These are phyloP conservation scores for Petrosia ficiformis DNA, from an alignment of 37 sponge, comb jelly and placozoan genomes.

Conservation along the genomic window DNA sequence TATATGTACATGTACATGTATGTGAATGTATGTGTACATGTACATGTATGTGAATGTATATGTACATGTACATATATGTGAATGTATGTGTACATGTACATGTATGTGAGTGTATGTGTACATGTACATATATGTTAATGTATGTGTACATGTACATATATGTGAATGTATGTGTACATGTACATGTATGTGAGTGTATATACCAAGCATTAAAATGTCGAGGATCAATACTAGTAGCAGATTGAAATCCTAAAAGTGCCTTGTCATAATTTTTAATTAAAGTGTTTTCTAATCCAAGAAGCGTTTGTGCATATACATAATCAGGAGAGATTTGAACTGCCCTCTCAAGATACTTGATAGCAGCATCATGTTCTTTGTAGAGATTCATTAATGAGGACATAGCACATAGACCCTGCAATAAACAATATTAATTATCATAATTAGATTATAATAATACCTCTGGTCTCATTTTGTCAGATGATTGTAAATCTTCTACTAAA, in stretches of 20 bases:
- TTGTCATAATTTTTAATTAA: slow-evolving; percentile 70
- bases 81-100: too few species aligned
- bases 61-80: too few species aligned
- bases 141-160: too few species aligned
- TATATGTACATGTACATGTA: too few species aligned
- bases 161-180: too few species aligned
- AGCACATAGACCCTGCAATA: slow-evolving; percentile 68
- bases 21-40: too few species aligned
- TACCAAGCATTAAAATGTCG: slow-evolving; percentile 90
- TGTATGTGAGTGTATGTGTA: too few species aligned
- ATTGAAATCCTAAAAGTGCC: slow-evolving; percentile 68
- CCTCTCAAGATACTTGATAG: slow-evolving; percentile 80
- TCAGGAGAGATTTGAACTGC: slow-evolving; percentile 67
- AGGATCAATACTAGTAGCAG: slow-evolving; percentile 68
- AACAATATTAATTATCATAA: not conserved
- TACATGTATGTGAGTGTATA: not conserved
- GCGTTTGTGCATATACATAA: slow-evolving; percentile 79
- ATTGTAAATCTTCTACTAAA: slow-evolving; percentile 61
- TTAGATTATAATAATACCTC: slow-evolving; percentile 20
- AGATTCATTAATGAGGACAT: slow-evolving; percentile 82
- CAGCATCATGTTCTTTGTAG: slow-evolving; percentile 78
- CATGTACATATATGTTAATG: too few species aligned
- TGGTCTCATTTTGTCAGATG: slow-evolving; percentile 47
- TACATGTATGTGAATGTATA: too few species aligned
- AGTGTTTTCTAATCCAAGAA: slow-evolving; percentile 86